Conservation (phyloP, 2,797 vertebrate genomes). For the Lophotriccus pileatus region DNA sequence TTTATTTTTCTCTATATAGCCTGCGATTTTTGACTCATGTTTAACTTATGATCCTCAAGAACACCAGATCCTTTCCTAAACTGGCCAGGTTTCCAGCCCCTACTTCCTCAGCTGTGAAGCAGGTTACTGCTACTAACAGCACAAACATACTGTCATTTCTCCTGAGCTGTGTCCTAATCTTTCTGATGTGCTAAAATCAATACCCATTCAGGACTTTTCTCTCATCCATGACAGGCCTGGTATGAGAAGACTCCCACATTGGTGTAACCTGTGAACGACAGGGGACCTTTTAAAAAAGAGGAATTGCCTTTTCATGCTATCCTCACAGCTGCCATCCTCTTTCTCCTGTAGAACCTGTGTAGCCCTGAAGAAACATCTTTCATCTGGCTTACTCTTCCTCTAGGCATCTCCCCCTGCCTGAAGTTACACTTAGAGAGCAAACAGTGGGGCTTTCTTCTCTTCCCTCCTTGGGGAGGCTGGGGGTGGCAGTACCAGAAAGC, state of each 20-base stretch:
- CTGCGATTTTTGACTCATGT: not conserved
- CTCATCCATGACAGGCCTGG: not conserved
- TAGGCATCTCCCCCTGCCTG: not conserved
- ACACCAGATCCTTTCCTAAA: not conserved
- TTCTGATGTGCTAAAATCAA: not conserved
- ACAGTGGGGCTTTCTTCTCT: not conserved
- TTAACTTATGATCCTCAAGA: not conserved
- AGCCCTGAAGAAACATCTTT: not conserved
- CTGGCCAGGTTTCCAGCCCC: not conserved
- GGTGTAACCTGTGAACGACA: not conserved
- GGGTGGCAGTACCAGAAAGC: not conserved
- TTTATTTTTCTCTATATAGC: not conserved
- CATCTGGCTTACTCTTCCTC: not conserved
- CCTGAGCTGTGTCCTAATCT: not conserved
- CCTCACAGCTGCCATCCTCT: not conserved
- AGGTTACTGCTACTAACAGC: not conserved
- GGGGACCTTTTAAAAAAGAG: fast-evolving
- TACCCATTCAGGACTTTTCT: not conserved
- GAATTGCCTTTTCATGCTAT: not conserved
- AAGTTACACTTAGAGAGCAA: not conserved
- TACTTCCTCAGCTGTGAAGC: not conserved
- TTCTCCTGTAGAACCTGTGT: not conserved
- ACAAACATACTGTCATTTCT: not conserved
- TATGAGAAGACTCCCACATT: not conserved
- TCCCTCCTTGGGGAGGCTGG: not conserved